Base-by-base conservation (phyloP, 2,888 invertebrate genomes). In the Micoletzkya japonica region DNA sequence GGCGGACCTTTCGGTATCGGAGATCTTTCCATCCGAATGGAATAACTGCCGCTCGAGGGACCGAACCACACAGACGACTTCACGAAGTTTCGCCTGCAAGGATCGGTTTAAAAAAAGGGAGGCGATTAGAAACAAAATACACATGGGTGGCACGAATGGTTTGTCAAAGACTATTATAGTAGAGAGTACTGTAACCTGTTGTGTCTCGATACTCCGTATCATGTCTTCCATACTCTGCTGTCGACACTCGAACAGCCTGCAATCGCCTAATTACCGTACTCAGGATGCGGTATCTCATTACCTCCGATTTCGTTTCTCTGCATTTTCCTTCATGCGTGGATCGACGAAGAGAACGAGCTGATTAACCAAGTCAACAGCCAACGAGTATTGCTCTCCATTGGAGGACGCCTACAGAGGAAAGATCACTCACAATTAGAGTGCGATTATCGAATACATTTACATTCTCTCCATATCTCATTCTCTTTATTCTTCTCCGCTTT, bases 321-420 rank as follows among this genome's bases (percentile, higher is more conserved):
- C 81, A 56, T 82, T 85, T 64, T 75, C 86, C 84, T 95, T 93
- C 70, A 95, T 90, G 85, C 93, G 92, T 0, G 97, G 96, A 87
- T 97, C 97, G 70, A 97, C 95, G 87, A 94, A 95, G 0, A 99
- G 89, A 67, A 98, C 88, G 37, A 99, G 89, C 88, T 97, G 96
- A 88, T 99, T 98, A 2, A 99, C 93, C 80, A 98, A 92, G 87
- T 98, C 98, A 82, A 98, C 88, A 50, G 98, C 90, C 94, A 97
- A 96, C 1, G 92, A 93, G 87, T 96, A 97, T 90, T 76, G 71
- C 24, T 77, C 75, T 4, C 77, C 76, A 56, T 75, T 76, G 17
- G 74, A 73, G 6, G 75, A 74, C 3, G 76, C 60, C 63, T 60
- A 50, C 2, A 37, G 14, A 4, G 59, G 6, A 56, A 28, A 1